Conservation (phyloP, 2,888 invertebrate species). For the Tuta absoluta region DNA sequence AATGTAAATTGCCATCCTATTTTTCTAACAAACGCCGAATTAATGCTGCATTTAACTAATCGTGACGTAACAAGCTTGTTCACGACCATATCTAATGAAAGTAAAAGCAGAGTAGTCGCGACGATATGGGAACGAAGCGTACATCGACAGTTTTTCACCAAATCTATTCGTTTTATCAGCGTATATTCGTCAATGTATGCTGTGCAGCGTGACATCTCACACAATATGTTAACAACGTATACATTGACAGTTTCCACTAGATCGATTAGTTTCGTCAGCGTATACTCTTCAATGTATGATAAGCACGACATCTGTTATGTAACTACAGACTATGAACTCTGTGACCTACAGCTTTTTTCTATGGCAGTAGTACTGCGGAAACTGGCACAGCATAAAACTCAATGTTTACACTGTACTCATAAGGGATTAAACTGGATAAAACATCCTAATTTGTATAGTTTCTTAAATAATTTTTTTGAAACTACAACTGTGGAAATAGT, state of each 20-base stretch:
- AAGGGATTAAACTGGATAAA: too few species aligned
- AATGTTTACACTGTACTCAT: neutral
- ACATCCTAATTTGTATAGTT: too few species aligned
- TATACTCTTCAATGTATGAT: slow-evolving; percentile 3
- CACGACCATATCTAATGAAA: slow-evolving; percentile 29
- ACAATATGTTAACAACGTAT: neutral
- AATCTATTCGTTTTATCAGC: slow-evolving; percentile 13
- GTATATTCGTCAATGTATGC: slow-evolving; percentile 2
- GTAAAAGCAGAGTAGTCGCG: slow-evolving; percentile 26
- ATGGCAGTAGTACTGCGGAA: slow-evolving; percentile 3
- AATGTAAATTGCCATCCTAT: slow-evolving; percentile 13
- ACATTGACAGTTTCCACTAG: slow-evolving; percentile 12
- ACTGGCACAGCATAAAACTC: slow-evolving; percentile 7
- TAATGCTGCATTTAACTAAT: slow-evolving; percentile 31
- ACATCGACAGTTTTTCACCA: slow-evolving; percentile 7
- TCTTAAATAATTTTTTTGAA: too few species aligned
- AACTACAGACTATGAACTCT: slow-evolving; percentile 41
- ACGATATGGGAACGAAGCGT: neutral
- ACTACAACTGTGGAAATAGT: too few species aligned
- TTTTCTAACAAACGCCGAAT: slow-evolving; percentile 15
- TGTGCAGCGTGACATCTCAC: neutral
- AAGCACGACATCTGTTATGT: slow-evolving; percentile 30
- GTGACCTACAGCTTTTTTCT: slow-evolving; percentile 43
- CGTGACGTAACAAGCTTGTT: slow-evolving; percentile 29
- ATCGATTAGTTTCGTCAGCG: slow-evolving; percentile 12